Evolutionary conservation across 2,888 invertebrate genomes (phyloP).

Genomic region (Allacma fusca): DNA sequence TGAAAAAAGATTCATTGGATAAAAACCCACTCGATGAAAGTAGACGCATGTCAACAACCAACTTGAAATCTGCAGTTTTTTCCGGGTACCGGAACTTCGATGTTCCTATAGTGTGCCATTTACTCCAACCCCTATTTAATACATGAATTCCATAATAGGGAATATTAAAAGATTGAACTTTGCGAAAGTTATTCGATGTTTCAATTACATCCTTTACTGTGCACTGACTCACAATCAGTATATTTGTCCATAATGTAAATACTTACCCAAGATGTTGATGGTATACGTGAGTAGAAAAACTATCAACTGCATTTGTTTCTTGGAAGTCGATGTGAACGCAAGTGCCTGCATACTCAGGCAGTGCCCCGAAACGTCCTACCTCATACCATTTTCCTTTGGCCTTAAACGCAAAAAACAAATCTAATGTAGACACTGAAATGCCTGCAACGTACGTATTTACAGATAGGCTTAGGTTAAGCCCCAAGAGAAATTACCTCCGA

Average conservation of each 20-base stretch:
- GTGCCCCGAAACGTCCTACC: background rate
- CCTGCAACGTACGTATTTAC: background rate
- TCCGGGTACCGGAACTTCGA: background rate
- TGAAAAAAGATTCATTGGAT: background rate
- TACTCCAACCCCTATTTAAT: background rate
- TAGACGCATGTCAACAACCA: background rate
- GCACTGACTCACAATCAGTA: background rate
- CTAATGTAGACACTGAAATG: background rate
- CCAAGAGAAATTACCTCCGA: background rate
- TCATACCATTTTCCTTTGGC: constrained; percentile 4
- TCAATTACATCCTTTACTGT: background rate
- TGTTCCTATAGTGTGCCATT: constrained; percentile 9
- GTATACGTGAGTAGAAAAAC: background rate
- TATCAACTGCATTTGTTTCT: background rate
- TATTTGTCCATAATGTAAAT: background rate
- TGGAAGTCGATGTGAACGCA: background rate
- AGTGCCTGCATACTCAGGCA: background rate
- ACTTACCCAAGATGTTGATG: constrained; percentile 16
- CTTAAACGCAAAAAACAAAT: background rate
- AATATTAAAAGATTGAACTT: too few species aligned
- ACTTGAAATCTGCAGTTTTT: background rate
- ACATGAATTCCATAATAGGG: too few species aligned
- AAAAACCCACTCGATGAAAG: background rate
- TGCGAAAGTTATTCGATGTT: background rate
- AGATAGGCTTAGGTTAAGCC: background rate